phyloP scores from a whole-genome alignment of 1,140 invertebrate genomes.

The Euwallacea similis region DNA sequence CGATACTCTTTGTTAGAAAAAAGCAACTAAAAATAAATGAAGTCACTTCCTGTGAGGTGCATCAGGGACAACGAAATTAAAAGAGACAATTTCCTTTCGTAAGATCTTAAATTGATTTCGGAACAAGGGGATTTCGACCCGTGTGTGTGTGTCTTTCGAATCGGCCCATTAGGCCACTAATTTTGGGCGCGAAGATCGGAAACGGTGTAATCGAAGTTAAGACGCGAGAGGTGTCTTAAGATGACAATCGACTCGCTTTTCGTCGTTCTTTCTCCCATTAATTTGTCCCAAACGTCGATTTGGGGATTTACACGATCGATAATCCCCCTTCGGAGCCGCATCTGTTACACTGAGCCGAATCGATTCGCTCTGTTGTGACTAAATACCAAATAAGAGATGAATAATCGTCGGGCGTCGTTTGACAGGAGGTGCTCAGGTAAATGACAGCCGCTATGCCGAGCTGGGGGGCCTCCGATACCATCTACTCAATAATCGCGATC shows the following conservation, averaged over 20 bases:
- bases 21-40: no score
- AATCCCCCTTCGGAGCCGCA: background rate
- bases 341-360: constrained; percentile 14
- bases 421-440: constrained; percentile 52
- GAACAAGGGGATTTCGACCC: constrained; percentile 16
- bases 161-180: constrained; percentile 35
- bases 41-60: background rate
- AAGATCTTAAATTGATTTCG: constrained; percentile 30
- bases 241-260: constrained; percentile 25
- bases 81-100: constrained; percentile 21
- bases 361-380: constrained; percentile 24
- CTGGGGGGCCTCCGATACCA: constrained; percentile 50
- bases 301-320: background rate
- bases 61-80: constrained; percentile 16
- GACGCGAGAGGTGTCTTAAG: constrained; percentile 33
- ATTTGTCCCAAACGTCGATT: constrained; percentile 12
- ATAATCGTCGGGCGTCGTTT: constrained; percentile 49
- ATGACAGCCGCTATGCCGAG: constrained; percentile 49
- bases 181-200: constrained; percentile 32
- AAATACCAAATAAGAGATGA: constrained; percentile 41
- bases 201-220: constrained; percentile 35
- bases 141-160: constrained; percentile 17
- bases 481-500: constrained; percentile 47
- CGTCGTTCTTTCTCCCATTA: constrained; percentile 16
- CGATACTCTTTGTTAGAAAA: background rate